A percentile compares a stretch with the other conserved stretches of the same genome.
Evolutionary conservation across 1,140 invertebrate genomes (phyloP).

Genomic region (Hyles euphorbiae): DNA sequence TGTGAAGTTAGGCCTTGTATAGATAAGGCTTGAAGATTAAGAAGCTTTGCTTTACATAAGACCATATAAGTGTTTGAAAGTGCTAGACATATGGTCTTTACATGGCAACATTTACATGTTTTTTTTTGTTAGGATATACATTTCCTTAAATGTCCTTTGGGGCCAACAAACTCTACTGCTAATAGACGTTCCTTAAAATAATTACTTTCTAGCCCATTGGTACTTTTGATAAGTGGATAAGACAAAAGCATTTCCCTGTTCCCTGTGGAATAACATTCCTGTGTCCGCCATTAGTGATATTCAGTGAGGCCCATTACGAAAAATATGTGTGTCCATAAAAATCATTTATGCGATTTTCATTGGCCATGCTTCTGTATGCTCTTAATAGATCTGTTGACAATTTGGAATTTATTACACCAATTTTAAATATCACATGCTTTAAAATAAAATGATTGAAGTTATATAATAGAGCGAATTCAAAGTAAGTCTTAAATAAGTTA

Average conservation of each 20-base stretch:
- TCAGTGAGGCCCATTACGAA: conserved; percentile 13
- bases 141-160: neutral
- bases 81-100: too few relatives aligned
- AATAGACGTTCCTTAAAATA: neutral
- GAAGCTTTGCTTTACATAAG: too few relatives aligned
- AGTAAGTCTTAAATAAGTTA: too few relatives aligned
- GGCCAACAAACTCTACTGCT: neutral
- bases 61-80: too few relatives aligned
- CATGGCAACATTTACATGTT: too few relatives aligned
- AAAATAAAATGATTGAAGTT: too few relatives aligned
- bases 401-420: neutral
- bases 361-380: neutral
- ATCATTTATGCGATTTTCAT: conserved; percentile 13
- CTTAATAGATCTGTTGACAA: neutral
- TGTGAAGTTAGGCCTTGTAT: too few relatives aligned
- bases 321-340: conserved; percentile 24
- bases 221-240: neutral
- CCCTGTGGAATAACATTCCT: conserved; percentile 10
- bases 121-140: too few relatives aligned
- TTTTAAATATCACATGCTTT: too few relatives aligned
- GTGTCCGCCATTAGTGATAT: conserved; percentile 14
- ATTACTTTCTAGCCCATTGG: neutral
- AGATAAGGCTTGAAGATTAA: too few relatives aligned
- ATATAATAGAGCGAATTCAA: too few relatives aligned
- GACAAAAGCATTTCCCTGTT: conserved; percentile 14